Base-by-base conservation (phyloP, 1,140 invertebrate genomes). In the Tetragnatha versicolor region DNA sequence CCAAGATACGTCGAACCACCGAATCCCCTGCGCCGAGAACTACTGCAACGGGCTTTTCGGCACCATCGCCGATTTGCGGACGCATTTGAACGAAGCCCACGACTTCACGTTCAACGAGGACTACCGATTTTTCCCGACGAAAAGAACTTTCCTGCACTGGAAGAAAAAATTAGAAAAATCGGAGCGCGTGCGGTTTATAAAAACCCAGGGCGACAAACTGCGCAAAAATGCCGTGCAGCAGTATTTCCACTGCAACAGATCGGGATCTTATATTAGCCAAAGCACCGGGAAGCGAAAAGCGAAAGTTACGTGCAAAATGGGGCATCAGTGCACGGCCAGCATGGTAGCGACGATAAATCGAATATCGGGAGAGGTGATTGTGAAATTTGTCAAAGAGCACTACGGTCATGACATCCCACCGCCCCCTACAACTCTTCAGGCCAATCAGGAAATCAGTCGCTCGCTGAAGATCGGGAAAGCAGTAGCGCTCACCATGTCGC, bases 381-480 rank as follows among this genome's bases (percentile, higher is more conserved):
- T 69, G 9, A 79, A 79, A 69, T 69, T 69, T 79, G 76, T 69
- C 12, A 69, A 79, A 39, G 65, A 69, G 29, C 63, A 79, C 33
- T 77, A 77, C 63, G 73, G 73, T 37, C 73, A 77, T 58, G 73
- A 77, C 47, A 77, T 77, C 17, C 73, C 73, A 35, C 73, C 73
- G 73, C 73, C 73, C 73, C 60, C 73, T 66, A 66, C 73, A 53
- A 47, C 39, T 17, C 14, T 66, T 6, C 60, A 65, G 29, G 47
- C 73, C 45, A 65, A 77, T 65, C 73, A 77, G 61, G 60, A 66
- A 39, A 31, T 77, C 12, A 49, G 47, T 25, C 60, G 63, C 14
- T 42, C 73, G 22, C 37, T 31, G 73, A 77, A 77, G 61, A 45
- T 77, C 20, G 73, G 73, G 20, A 77, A 77, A 77, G 70, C 70